phyloP scores from a whole-genome alignment of 2,797 vertebrate genomes.

The Cichlasoma orientale region DNA sequence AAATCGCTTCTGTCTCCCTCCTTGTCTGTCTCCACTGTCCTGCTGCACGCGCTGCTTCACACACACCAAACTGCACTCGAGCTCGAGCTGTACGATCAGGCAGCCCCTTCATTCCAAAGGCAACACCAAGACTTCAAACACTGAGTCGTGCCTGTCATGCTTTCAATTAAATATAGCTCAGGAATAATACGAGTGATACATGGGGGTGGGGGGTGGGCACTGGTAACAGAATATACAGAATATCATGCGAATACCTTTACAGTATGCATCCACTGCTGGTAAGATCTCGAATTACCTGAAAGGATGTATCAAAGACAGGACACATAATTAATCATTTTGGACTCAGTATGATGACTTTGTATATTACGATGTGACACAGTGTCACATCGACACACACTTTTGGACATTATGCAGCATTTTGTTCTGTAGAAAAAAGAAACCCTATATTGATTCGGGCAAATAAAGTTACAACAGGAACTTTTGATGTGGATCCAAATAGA shows the following conservation, averaged over 20 bases:
- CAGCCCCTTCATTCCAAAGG: conserved; percentile 52
- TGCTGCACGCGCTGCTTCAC: conserved; percentile 74
- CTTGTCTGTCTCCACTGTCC: conserved; percentile 75
- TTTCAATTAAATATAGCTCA: conserved; percentile 66
- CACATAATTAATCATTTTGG: conserved; percentile 44
- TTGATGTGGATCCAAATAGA: neutral
- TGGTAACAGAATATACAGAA: neutral
- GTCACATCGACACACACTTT: neutral
- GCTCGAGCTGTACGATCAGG: conserved; percentile 53
- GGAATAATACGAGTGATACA: conserved; percentile 47
- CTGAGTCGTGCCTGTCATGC: conserved; percentile 65
- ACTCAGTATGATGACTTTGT: conserved; percentile 11
- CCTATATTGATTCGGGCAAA: neutral
- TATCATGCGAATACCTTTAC: conserved; percentile 87
- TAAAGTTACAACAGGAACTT: neutral
- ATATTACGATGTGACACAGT: conserved; percentile 4
- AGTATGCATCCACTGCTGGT: conserved; percentile 94
- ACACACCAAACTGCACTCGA: conserved; percentile 48
- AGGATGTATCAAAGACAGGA: conserved; percentile 33
- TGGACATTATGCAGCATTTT: neutral
- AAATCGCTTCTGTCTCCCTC: conserved; percentile 79
- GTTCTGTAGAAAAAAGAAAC: neutral
- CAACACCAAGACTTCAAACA: conserved; percentile 64
- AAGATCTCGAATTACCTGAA: conserved; percentile 91
- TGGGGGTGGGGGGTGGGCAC: neutral